Evolutionary conservation across 35 echinoderm and acorn worm genomes (phyloP).

Genomic region (Ophiothrix spiculata): DNA sequence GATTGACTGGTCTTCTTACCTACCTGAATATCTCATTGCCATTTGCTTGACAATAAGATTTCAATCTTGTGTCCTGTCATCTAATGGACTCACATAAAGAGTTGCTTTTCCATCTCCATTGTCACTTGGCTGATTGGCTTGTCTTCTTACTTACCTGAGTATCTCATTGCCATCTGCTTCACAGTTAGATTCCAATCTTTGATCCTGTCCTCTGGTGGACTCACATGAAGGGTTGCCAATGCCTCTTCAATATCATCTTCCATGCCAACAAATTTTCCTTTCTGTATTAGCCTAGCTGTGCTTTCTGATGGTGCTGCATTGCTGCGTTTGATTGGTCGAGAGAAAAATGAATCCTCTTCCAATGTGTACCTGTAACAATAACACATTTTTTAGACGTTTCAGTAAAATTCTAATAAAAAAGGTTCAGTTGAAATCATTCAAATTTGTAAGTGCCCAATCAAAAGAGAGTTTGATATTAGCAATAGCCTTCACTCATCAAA

Average conservation of each 20-base stretch:
- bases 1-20: too few species aligned
- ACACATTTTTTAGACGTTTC: neutral
- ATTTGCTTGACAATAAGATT: conserved; percentile 59
- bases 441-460: too few species aligned
- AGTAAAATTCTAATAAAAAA: neutral
- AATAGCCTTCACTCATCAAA: too few species aligned
- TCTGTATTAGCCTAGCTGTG: conserved; percentile 29
- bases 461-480: too few species aligned
- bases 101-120: conserved; percentile 33
- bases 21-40: conserved; percentile 58
- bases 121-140: too few species aligned
- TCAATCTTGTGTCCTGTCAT: conserved; percentile 49
- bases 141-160: conserved; percentile 47
- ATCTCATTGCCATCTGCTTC: conserved; percentile 54
- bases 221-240: conserved; percentile 30
- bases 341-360: conserved; percentile 47
- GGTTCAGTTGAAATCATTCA: neutral
- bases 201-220: conserved; percentile 34
- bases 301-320: conserved; percentile 52
- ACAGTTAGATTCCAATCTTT: conserved; percentile 66
- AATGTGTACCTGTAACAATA: conserved; percentile 31
- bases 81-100: conserved; percentile 21
- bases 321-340: conserved; percentile 53
- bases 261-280: conserved; percentile 32
- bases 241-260: conserved; percentile 56